These are phyloP conservation scores for Hemistola chrysoprasaria DNA, from an alignment of 2,888 invertebrate species.

Conservation along the genomic window DNA sequence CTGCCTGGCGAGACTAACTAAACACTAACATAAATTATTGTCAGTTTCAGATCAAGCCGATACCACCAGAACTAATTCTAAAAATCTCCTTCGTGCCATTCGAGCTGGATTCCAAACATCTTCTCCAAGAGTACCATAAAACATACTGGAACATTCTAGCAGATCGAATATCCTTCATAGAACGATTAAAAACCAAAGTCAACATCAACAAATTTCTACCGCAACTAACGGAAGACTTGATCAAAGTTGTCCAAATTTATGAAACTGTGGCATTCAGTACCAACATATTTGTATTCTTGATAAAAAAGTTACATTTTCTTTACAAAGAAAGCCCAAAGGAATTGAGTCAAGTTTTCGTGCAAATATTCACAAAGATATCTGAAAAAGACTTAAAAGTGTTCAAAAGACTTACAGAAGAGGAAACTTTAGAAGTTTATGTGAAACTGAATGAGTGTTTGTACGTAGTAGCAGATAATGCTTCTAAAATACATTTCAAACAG, in stretches of 20 bases:
- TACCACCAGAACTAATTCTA: conserved; percentile 58
- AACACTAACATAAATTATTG: background rate
- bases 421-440: conserved; percentile 46
- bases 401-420: conserved; percentile 43
- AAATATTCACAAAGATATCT: conserved; percentile 49
- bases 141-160: conserved; percentile 67
- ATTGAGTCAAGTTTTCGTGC: conserved; percentile 39
- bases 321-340: conserved; percentile 47
- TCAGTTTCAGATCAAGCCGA: conserved; percentile 48
- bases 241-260: conserved; percentile 54
- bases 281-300: conserved; percentile 47
- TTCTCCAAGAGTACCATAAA: conserved; percentile 56
- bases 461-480: conserved; percentile 54
- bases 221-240: conserved; percentile 53
- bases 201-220: conserved; percentile 53
- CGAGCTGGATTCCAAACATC: conserved; percentile 44
- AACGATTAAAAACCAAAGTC: conserved; percentile 49
- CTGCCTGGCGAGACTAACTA: no score
- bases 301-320: conserved; percentile 58
- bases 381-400: conserved; percentile 44
- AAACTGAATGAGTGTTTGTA: conserved; percentile 63
- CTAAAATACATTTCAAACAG: conserved; percentile 44
- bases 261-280: conserved; percentile 53
- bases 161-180: conserved; percentile 58
- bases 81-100: conserved; percentile 68